Evolutionary conservation across 2,888 invertebrate species (phyloP).

Genomic region (Drosophila cognata): DNA sequence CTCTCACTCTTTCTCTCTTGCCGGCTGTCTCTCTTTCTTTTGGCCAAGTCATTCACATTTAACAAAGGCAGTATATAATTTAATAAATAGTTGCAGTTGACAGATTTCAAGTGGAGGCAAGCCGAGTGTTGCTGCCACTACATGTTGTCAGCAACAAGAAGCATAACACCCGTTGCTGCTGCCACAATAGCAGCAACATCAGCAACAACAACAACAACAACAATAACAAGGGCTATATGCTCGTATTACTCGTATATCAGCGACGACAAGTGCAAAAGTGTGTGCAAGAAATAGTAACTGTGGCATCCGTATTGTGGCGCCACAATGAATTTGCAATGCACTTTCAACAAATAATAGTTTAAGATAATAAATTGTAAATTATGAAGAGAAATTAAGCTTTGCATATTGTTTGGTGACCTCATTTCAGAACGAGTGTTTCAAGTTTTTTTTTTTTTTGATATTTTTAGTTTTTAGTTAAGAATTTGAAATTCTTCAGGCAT

Average conservation of each 20-base stretch:
- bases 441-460: too few relatives aligned
- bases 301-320: background rate
- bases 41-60: constrained; percentile 57
- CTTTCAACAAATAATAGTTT: constrained; percentile 5
- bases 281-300: constrained; percentile 64
- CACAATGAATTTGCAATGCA: constrained; percentile 12
- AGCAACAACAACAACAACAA: constrained; percentile 28
- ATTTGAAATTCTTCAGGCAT: background rate
- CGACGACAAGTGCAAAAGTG: constrained; percentile 71
- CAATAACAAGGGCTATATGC: constrained; percentile 48
- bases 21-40: constrained; percentile 3
- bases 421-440: too few relatives aligned
- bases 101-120: constrained; percentile 75
- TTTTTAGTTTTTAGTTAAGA: background rate
- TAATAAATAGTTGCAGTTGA: constrained; percentile 81
- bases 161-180: constrained; percentile 13
- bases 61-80: constrained; percentile 75
- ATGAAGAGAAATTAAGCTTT: background rate
- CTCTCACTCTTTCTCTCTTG: background rate
- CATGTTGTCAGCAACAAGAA: constrained; percentile 39
- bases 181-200: constrained; percentile 17
- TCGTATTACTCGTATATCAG: constrained; percentile 44
- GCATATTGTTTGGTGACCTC: too few relatives aligned
- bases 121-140: constrained; percentile 44
- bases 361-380: background rate